Evolutionary conservation across 1,140 invertebrate genomes (phyloP).

Genomic region (Oryctes rhinoceros): DNA sequence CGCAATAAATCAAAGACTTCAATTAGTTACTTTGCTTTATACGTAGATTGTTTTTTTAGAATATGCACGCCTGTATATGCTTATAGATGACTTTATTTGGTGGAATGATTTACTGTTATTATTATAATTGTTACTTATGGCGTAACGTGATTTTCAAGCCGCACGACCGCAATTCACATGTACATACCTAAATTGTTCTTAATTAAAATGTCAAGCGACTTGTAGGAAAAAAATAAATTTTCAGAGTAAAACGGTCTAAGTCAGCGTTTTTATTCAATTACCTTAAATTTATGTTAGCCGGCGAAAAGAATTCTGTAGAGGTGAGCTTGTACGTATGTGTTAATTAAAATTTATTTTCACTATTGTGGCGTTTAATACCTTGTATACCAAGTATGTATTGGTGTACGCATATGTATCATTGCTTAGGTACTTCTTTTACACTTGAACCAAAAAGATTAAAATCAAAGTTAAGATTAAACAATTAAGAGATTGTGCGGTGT

Average conservation of each 20-base stretch:
- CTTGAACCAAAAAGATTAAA: too few relatives aligned
- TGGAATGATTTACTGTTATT: constrained; percentile 1
- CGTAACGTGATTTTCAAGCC: neutral
- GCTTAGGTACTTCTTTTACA: too few relatives aligned
- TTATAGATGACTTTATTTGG: neutral
- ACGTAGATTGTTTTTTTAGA: neutral
- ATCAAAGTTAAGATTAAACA: too few relatives aligned
- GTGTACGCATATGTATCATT: too few relatives aligned
- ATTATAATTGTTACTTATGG: constrained; percentile 6
- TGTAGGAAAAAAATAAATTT: neutral
- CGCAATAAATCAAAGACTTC: neutral
- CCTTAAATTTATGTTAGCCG: too few relatives aligned
- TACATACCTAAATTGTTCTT: neutral
- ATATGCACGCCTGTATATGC: neutral
- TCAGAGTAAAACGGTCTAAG: neutral
- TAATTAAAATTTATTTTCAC: too few relatives aligned
- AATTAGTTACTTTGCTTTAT: neutral
- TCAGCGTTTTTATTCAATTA: too few relatives aligned
- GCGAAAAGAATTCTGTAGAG: too few relatives aligned
- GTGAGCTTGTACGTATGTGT: too few relatives aligned
- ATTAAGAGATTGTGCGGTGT: too few relatives aligned
- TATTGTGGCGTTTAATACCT: too few relatives aligned
- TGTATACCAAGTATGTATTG: too few relatives aligned
- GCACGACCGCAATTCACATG: neutral
- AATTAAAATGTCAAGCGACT: neutral